Percentiles rank a stretch among this genome's conserved stretches.
phyloP scores from a whole-genome alignment of 1,140 invertebrate genomes.

The Berghia stephanieae region DNA sequence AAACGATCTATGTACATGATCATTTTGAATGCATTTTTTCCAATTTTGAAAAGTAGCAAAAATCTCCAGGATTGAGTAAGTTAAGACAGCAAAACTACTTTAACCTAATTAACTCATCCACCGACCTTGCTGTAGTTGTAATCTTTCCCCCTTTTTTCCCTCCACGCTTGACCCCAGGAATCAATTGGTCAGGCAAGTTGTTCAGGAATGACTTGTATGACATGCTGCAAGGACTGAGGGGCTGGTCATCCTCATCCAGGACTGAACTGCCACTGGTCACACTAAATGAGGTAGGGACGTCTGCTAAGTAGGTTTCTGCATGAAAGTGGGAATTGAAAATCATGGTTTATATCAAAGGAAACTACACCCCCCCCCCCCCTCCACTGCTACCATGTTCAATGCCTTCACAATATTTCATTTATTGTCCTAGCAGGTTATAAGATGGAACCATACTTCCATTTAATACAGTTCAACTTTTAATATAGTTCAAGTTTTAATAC shows the following conservation, averaged over 20 bases:
- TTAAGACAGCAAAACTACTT: too few species aligned
- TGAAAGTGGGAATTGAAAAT: background rate
- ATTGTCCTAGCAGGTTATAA: background rate
- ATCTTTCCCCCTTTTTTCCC: constrained; percentile 43
- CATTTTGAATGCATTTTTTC: too few species aligned
- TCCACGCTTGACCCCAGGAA: constrained; percentile 39
- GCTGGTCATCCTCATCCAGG: constrained; percentile 29
- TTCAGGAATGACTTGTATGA: constrained; percentile 56
- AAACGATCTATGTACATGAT: too few species aligned
- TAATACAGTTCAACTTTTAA: background rate
- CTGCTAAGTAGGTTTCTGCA: constrained; percentile 39
- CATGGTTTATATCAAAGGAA: background rate
- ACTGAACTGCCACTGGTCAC: constrained; percentile 34
- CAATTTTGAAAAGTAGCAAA: too few species aligned
- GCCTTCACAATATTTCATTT: background rate
- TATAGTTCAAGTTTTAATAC: too few species aligned
- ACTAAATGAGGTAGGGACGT: constrained; percentile 44
- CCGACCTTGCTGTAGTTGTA: constrained; percentile 19
- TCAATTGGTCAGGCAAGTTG: constrained; percentile 52
- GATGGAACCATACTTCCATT: background rate
- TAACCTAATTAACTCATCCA: background rate
- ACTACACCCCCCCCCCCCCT: too few species aligned
- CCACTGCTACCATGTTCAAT: background rate
- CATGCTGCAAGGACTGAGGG: constrained; percentile 55
- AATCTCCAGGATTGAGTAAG: too few species aligned